phyloP scores from a whole-genome alignment of 2,797 vertebrate genomes.

The Lepidocolaptes lacrymiger region DNA sequence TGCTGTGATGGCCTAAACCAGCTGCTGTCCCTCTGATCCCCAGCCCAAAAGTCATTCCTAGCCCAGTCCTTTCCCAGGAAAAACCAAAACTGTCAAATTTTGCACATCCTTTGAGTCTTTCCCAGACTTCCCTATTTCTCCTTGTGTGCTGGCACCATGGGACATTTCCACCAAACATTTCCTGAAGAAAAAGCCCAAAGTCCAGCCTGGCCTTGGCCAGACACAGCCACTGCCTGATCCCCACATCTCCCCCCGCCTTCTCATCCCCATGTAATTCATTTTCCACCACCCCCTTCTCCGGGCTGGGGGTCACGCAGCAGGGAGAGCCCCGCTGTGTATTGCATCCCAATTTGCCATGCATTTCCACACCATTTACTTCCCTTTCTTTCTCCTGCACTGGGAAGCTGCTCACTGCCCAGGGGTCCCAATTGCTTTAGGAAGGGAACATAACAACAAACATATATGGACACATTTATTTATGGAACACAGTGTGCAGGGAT shows the following conservation, averaged over 20 bases:
- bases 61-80: neutral
- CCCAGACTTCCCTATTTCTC: neutral
- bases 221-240: neutral
- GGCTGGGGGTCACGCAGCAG: slow-evolving; percentile 44
- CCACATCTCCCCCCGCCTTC: neutral
- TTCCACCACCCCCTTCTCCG: neutral
- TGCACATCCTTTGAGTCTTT: neutral
- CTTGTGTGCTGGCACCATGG: accelerated
- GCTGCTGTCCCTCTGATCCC: neutral
- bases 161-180: neutral
- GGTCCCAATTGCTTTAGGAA: neutral
- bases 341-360: slow-evolving; percentile 70
- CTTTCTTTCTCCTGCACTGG: slow-evolving; percentile 53
- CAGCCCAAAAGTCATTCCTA: neutral
- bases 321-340: slow-evolving; percentile 45
- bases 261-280: slow-evolving; percentile 40
- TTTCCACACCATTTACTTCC: slow-evolving; percentile 72
- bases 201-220: neutral
- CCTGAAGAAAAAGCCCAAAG: neutral
- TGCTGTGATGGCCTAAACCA: neutral
- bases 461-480: neutral
- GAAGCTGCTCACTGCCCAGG: slow-evolving; percentile 52
- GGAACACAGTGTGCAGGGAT: neutral
- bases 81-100: neutral
- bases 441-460: neutral